Evolutionary conservation across 2,888 invertebrate genomes (phyloP), one percentile per base, ranked within the genome.

Genomic region (Rhabditoides inermis): DNA sequence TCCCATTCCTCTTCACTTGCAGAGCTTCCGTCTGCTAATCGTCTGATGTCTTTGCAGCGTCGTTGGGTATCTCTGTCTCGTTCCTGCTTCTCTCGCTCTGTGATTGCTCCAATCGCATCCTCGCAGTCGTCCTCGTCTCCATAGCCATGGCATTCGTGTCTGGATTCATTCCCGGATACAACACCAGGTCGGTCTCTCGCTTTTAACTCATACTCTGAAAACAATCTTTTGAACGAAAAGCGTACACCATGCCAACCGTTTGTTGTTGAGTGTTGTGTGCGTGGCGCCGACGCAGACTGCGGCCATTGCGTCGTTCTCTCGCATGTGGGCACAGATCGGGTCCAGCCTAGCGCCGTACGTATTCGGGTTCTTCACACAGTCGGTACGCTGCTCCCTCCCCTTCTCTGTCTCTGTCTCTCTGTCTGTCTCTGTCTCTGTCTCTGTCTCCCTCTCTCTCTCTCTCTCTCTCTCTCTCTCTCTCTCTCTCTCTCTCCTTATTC

Each of bases 111-210:
- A 56, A 61, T 20, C 45, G 69, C 22, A 39, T 40, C 2, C 36
- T 53, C 27, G 74, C 74, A 15, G 65, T 74, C 30, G 51, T 63
- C 12, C 56, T 72, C 20, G 64, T 72, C n/a, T 61, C 63, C 30
- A 32, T 59, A 3, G 70, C 74, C 1, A 65, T 74, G 61, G 68
- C 72, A 3, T 63, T 74, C 47, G 64, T 67, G 10, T 70, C 70
- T n/a, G 74, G 74, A 22, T 74, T 66, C 54, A 69, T 74, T 18
- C 74, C 74, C 15, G 74, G 74, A 20, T 74, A 75, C 58, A 73
- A 69, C 40, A 74, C 74, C 15, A 71, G 65, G 65, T 65, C 22
- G 15, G 23, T 15, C 23, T 45, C 45, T 6, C n/a, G 44, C 12
- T 20, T 26, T 23, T n/a, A 23, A 22, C 23, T 23, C 26, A n/a